phyloP scores from a whole-genome alignment of 2,113 vertebrate genomes.

The Cinclus cinclus region DNA sequence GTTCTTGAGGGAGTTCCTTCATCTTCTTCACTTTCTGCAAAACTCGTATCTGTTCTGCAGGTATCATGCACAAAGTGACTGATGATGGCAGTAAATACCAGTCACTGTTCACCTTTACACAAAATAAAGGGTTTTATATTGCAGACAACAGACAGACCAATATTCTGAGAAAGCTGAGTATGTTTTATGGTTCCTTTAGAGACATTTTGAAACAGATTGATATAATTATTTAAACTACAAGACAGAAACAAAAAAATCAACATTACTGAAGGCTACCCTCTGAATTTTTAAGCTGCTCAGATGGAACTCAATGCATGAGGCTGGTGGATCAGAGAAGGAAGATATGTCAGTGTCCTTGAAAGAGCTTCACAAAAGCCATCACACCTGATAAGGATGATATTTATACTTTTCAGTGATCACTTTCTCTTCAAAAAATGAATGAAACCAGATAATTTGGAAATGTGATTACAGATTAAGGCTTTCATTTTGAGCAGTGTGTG shows the following conservation, averaged over 20 bases:
- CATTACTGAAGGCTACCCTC: background rate
- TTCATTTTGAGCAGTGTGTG: background rate
- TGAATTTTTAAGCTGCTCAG: background rate
- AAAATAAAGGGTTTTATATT: background rate
- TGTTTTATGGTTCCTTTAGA: background rate
- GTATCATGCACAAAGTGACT: background rate
- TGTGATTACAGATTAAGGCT: accelerated
- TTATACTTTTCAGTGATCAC: background rate
- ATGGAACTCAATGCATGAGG: background rate
- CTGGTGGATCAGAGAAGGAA: background rate
- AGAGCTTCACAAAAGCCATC: background rate
- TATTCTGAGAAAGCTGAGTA: background rate
- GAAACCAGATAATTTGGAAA: background rate
- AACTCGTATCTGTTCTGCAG: background rate
- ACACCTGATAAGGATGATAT: background rate
- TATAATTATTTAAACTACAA: background rate
- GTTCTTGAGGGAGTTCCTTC: background rate
- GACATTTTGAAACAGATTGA: background rate
- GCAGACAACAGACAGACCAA: background rate
- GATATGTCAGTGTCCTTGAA: background rate
- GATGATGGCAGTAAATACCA: background rate
- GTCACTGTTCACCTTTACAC: background rate
- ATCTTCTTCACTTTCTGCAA: background rate
- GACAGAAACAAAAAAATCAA: background rate
- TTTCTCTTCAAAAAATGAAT: background rate